Evolutionary conservation across 2,797 vertebrate species (phyloP), one percentile per base, ranked within the genome.

Genomic region (Platyrinchus mystaceus): DNA sequence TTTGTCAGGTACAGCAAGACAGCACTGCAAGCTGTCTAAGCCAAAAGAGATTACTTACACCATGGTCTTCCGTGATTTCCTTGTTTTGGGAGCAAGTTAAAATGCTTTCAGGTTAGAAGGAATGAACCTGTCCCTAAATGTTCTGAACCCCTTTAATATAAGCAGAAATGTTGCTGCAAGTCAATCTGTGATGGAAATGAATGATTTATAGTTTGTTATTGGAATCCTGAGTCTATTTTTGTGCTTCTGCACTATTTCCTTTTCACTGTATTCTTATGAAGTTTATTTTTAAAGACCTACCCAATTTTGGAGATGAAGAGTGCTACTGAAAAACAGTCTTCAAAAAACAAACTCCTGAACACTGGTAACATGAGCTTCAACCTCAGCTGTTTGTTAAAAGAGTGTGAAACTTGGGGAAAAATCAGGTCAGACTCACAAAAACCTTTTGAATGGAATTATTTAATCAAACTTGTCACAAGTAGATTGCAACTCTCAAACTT

Each of bases 261-360:
- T 80, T 90, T 84, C 56, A 41, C 70, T 81, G 76, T 95, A 84
- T 93, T 93, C 83, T 47, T 91, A 89, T 93, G 85, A 95, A 94
- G 91, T 95, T 89, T 95, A 85, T 95, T 95, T 96, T 95, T 95
- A 71, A 93, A 95, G 78, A 71, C 19, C 46, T 87, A 92, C 58
- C 58, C 68, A 37, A 6, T 92, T 96, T 63, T 92, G 53, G 73
- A 91, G 59, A 81, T 76, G 37, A 89, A 95, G 63, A 93, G 80
- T 86, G 82, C 37, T 83, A 47, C 82, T 52, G 58, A 76, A 90
- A 93, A 92, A 73, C 62, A 43, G 43, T 67, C 71, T 91, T 87
- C 50, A 82, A 78, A 93, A 90, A 79, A 67, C 20, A 93, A 70
- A 24, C 67, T 90, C 86, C 67, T 81, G 37, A 94, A 62, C 44